Evolutionary conservation across 2,797 vertebrate species (phyloP), one percentile per base, ranked within the genome.

Genomic region (Sebastes goodei): DNA sequence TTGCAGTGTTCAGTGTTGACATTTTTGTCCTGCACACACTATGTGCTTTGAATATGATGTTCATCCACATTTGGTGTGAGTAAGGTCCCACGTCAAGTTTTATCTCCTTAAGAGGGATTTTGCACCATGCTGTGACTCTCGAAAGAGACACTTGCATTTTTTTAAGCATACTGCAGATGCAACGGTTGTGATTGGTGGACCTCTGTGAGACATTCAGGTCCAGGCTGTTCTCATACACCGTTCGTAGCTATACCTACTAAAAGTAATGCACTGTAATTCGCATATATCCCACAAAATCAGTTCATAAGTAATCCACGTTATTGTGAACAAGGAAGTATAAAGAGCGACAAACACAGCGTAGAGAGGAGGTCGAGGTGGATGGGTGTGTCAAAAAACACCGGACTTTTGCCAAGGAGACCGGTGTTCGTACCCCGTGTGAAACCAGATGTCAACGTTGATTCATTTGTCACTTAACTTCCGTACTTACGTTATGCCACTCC

Each of bases 41-140:
- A n/a, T 63, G 35, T 56, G 56, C 53, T 66, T 55, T 53, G 23
- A 57, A 69, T 27, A n/a, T 70, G 59, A 55, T 52, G 15, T 62
- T 76, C 33, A 57, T 72, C 70, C 33, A 74, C 65, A 52, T 73
- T 70, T 73, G 70, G 30, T 67, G 32, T 55, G 52, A 67, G 15
- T 42, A 59, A 49, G 6, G 30, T 42, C 21, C 61, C 15, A 30
- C 9, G 10, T 75, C 68, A 17, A 57, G 32, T 21, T 57, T 4
- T 25, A 46, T 62, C 21, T 71, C 78, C 53, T 74, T 64, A 79
- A 83, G 20, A 74, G 70, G 72, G 57, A 71, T 64, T 77, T 23
- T 56, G 21, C 33, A 30, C 35, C 23, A 10, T 17, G 49, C 10
- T 30, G 6, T 57, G 5, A 49, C 57, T 71, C 29, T 71, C 42